A percentile compares a stretch with the other conserved stretches of the same genome.
Conservation (phyloP, 2,113 vertebrate species). For the Gnathonemus longibarbis region DNA sequence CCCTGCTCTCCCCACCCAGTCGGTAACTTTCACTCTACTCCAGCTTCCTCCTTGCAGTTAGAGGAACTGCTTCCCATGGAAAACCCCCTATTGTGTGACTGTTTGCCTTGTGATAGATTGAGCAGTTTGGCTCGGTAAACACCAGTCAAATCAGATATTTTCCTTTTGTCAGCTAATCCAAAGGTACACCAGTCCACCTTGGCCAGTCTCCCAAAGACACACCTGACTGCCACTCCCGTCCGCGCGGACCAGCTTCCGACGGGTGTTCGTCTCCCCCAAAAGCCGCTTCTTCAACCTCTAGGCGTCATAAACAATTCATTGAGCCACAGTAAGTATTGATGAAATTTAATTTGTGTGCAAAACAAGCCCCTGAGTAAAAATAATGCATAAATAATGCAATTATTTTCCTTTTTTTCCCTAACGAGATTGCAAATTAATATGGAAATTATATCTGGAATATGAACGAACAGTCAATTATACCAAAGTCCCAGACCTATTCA, state of each 20-base stretch:
- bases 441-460: constrained; percentile 14
- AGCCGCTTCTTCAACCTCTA: neutral
- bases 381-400: constrained; percentile 15
- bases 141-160: neutral
- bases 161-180: neutral
- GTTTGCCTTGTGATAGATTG: neutral
- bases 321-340: constrained; percentile 1
- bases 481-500: neutral
- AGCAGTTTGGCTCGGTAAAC: neutral
- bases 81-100: neutral
- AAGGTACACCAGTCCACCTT: neutral
- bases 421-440: constrained; percentile 12
- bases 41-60: neutral
- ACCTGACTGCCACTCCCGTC: neutral
- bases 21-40: neutral
- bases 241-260: neutral
- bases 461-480: neutral
- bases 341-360: constrained; percentile 8
- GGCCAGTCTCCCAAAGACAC: neutral
- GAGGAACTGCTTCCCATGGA: neutral
- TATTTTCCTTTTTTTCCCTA: constrained; percentile 2
- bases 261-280: neutral
- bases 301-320: neutral
- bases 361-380: neutral
- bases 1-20: neutral